phyloP scores from a whole-genome alignment of 2,797 vertebrate genomes.

The Todus mexicanus region DNA sequence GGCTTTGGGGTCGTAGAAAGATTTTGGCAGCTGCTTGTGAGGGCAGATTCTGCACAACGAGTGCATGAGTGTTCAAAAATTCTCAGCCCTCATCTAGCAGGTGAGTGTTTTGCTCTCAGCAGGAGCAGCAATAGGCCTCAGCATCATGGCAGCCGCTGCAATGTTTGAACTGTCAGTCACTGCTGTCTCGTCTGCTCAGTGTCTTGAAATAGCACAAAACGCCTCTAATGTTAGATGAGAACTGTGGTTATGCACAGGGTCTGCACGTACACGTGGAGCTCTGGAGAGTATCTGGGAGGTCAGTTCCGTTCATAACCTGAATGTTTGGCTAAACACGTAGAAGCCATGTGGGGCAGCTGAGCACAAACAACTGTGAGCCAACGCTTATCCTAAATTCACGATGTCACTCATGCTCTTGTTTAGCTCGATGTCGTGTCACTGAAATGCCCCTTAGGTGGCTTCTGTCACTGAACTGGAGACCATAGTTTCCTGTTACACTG shows the following conservation, averaged over 20 bases:
- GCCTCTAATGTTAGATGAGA: not conserved
- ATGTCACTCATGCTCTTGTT: not conserved
- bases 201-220: not conserved
- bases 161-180: not conserved
- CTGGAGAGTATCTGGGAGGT: not conserved
- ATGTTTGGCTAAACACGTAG: not conserved
- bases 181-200: not conserved
- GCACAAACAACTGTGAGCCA: not conserved
- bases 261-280: not conserved
- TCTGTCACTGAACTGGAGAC: not conserved
- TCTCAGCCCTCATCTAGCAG: not conserved
- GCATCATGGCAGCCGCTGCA: not conserved
- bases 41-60: not conserved
- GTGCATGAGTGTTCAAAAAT: not conserved
- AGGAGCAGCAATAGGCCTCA: not conserved
- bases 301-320: fast-evolving
- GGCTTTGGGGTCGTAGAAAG: not conserved
- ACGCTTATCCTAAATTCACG: not conserved
- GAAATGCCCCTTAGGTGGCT: not conserved
- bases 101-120: not conserved
- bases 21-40: not conserved
- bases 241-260: not conserved
- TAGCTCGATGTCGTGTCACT: not conserved
- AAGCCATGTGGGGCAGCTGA: not conserved
- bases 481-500: not conserved